Base-by-base conservation (phyloP, 2,888 invertebrate species). In the Troglohyphantes excavatus region DNA sequence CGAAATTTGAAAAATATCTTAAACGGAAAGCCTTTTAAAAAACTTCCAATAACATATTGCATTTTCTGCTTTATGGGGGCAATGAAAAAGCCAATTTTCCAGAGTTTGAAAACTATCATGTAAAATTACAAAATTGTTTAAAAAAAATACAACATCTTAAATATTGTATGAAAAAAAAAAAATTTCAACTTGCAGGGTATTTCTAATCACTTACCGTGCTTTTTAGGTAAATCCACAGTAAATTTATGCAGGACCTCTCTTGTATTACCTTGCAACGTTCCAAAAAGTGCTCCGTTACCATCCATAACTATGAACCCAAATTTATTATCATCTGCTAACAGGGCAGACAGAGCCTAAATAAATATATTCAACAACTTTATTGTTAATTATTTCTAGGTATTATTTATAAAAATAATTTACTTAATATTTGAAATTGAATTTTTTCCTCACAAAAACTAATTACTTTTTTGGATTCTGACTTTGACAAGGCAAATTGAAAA, bases 231-330 rank as follows among this genome's bases (percentile, higher is more conserved):
- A 94, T 99, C 99, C 5, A 99, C 99, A 0, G 97, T 98, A 94
- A 99, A 99, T 93, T 98, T 98, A 94, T 98, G 98, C 67, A 98
- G 95, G 29, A 98, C 98, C 94, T 97, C 97, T 92, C 97, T 94
- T 1, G 98, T 97, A 92, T 98, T 98, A 90, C 98, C 98, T 94
- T 99, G 98, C 61, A 99, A 95, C 0, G 99, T 99, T 93, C 99
- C 99, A 94, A 99, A 99, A 91, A 99, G 95, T 13, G 99, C 98
- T 84, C 99, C 99, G 93, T 99, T 99, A 95, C 99, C 99, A 93
- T 99, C 99, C 99, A 99, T 99, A 68, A 99, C 98, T 93, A 99
- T 99, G 94, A 99, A 99, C n/a, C 99, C 99, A 94, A 99, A 99
- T 95, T 99, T 99, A 94, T 99, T 99, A 93, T 99, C 99, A 93